Percentiles rank a stretch among this genome's conserved stretches.
Evolutionary conservation across 1,140 invertebrate genomes (phyloP).

Genomic region (Matsumurasca onukii): DNA sequence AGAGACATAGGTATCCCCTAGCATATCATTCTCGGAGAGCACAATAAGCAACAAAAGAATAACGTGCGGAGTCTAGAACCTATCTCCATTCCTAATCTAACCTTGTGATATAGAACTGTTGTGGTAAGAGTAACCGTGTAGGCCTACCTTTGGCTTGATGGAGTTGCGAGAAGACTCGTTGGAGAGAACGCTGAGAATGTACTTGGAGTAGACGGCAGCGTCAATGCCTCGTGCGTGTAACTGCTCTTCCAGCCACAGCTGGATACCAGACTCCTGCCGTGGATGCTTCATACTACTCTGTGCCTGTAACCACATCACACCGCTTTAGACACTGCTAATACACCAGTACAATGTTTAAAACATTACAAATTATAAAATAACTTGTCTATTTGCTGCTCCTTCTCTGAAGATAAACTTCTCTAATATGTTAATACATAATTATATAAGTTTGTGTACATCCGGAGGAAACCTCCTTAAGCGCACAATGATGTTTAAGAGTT

Average conservation of each 20-base stretch:
- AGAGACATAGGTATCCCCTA: no score
- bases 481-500: no score
- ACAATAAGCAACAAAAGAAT: no score
- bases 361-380: not conserved
- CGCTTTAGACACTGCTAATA: not conserved
- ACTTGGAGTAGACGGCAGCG: conserved; percentile 59
- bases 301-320: conserved; percentile 38
- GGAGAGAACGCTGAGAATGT: conserved; percentile 58
- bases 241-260: conserved; percentile 58
- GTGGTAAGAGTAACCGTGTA: no score
- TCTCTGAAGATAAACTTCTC: not conserved
- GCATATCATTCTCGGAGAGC: no score
- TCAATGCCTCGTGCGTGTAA: conserved; percentile 61
- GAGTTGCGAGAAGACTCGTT: conserved; percentile 41
- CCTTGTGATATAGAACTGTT: no score
- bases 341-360: not conserved
- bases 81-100: no score
- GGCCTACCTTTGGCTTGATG: conserved; percentile 22
- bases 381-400: not conserved
- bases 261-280: conserved; percentile 52
- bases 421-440: no score
- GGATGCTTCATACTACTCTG: conserved; percentile 53
- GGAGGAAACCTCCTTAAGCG: no score
- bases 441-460: no score
- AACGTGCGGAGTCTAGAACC: no score